These are phyloP conservation scores for Lithobates sylvaticus DNA, from an alignment of 2,797 vertebrate genomes.

Conservation along the genomic window DNA sequence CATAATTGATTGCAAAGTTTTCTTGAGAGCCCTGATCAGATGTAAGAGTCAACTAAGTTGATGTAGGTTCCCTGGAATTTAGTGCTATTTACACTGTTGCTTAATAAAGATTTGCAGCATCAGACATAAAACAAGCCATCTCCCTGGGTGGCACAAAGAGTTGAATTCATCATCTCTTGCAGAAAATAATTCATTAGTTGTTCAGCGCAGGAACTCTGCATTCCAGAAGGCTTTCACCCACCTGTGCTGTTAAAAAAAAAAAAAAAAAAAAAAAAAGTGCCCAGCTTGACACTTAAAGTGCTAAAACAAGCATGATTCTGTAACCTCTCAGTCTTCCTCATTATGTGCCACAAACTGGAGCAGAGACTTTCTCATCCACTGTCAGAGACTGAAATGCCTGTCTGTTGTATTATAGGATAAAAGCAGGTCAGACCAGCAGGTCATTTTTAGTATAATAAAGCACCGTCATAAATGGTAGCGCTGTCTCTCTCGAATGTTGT, in stretches of 20 bases:
- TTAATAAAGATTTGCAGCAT: neutral
- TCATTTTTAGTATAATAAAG: slow-evolving; percentile 30
- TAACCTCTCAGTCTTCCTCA: slow-evolving; percentile 25
- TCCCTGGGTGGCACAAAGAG: neutral
- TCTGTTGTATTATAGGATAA: slow-evolving; percentile 42
- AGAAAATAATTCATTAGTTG: slow-evolving; percentile 6
- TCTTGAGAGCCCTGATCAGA: no score
- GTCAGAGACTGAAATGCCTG: slow-evolving; percentile 30
- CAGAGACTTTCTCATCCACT: slow-evolving; percentile 33
- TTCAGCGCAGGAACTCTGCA: neutral
- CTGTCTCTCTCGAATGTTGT: neutral
- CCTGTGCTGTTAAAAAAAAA: neutral
- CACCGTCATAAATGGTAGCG: neutral
- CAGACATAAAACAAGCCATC: neutral
- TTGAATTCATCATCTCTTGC: neutral
- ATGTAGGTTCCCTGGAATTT: neutral
- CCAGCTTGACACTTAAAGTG: slow-evolving; percentile 41
- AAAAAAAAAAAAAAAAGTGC: slow-evolving; percentile 1
- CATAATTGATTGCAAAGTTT: neutral
- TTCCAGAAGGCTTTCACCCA: neutral
- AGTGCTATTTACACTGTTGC: neutral
- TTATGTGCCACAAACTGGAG: slow-evolving; percentile 44
- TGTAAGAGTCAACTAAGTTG: neutral
- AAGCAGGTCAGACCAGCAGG: slow-evolving; percentile 44
- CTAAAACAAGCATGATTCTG: slow-evolving; percentile 23